Percentiles rank a stretch among this genome's conserved stretches.
These are phyloP conservation scores for Drosophila leontia DNA, from an alignment of 1,140 invertebrate species.

Conservation along the genomic window DNA sequence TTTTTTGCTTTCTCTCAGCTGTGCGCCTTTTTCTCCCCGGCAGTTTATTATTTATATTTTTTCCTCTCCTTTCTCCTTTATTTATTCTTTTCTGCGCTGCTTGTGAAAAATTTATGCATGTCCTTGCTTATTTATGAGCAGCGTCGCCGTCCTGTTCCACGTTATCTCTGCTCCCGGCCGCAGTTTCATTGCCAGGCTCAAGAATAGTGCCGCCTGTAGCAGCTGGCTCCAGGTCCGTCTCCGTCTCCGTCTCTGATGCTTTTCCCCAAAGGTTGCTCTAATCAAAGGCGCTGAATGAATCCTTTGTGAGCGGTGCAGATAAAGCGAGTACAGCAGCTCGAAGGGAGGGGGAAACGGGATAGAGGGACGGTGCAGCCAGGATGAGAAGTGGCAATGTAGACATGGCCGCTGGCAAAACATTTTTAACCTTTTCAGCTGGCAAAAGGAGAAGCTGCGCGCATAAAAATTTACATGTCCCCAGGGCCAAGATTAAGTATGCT, in stretches of 20 bases:
- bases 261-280: slow-evolving; percentile 80
- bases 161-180: slow-evolving; percentile 74
- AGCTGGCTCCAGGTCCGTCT: slow-evolving; percentile 7
- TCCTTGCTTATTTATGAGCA: slow-evolving; percentile 84
- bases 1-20: not conserved
- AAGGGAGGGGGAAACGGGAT: not conserved
- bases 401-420: slow-evolving; percentile 72
- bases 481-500: slow-evolving; percentile 83
- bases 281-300: slow-evolving; percentile 84
- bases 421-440: slow-evolving; percentile 63
- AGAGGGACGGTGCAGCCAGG: slow-evolving; percentile 30
- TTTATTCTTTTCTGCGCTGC: slow-evolving; percentile 58
- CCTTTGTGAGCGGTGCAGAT: slow-evolving; percentile 80
- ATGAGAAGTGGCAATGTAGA: slow-evolving; percentile 78
- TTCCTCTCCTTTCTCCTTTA: slow-evolving; percentile 35
- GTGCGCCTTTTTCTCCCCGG: slow-evolving; percentile 16
- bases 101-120: slow-evolving; percentile 83
- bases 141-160: slow-evolving; percentile 62
- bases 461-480: slow-evolving; percentile 85
- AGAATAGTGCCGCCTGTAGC: slow-evolving; percentile 48
- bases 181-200: slow-evolving; percentile 79
- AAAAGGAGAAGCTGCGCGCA: slow-evolving; percentile 54
- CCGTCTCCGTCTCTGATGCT: slow-evolving; percentile 3
- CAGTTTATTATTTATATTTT: slow-evolving; percentile 79
- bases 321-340: slow-evolving; percentile 62